Conservation (phyloP, 2,797 vertebrate species). For the Echiichthys vipera region DNA sequence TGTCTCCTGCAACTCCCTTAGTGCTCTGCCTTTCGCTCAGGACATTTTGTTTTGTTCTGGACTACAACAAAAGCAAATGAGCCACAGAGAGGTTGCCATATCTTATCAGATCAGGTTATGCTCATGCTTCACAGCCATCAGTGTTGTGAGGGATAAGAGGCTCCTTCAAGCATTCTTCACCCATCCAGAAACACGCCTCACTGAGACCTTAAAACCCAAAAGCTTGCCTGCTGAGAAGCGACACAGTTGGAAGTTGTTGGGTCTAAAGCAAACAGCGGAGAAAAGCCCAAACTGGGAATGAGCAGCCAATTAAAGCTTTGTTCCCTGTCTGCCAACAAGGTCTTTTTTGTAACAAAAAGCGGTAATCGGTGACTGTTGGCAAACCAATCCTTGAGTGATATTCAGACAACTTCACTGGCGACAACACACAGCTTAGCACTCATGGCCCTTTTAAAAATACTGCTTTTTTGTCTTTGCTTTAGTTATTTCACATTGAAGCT, state of each 20-base stretch:
- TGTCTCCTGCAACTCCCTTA: background rate
- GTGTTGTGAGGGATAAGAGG: slow-evolving; percentile 31
- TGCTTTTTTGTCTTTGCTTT: slow-evolving; percentile 17
- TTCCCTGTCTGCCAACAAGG: slow-evolving; percentile 47
- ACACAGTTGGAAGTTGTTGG: slow-evolving; percentile 12
- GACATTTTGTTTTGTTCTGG: slow-evolving; percentile 41
- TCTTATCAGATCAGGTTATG: slow-evolving; percentile 69
- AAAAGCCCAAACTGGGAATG: slow-evolving; percentile 23
- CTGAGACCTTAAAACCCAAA: slow-evolving; percentile 25
- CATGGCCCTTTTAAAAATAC: slow-evolving; percentile 2
- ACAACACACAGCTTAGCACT: slow-evolving; percentile 23
- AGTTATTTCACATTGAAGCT: slow-evolving; percentile 4
- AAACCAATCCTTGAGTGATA: slow-evolving; percentile 31
- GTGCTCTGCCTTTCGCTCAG: background rate
- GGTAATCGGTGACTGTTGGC: slow-evolving; percentile 36
- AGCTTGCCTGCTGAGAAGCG: slow-evolving; percentile 32
- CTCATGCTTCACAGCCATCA: slow-evolving; percentile 56
- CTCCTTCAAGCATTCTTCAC: slow-evolving; percentile 48
- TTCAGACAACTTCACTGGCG: slow-evolving; percentile 26
- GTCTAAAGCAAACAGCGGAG: slow-evolving; percentile 26
- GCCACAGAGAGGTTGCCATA: slow-evolving; percentile 55
- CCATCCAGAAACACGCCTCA: slow-evolving; percentile 33
- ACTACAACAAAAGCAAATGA: slow-evolving; percentile 50
- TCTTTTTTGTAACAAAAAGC: slow-evolving; percentile 43
- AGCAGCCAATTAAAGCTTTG: slow-evolving; percentile 59